Evolutionary conservation across 2,888 invertebrate genomes (phyloP).

Genomic region (Stegophylla sp.): DNA sequence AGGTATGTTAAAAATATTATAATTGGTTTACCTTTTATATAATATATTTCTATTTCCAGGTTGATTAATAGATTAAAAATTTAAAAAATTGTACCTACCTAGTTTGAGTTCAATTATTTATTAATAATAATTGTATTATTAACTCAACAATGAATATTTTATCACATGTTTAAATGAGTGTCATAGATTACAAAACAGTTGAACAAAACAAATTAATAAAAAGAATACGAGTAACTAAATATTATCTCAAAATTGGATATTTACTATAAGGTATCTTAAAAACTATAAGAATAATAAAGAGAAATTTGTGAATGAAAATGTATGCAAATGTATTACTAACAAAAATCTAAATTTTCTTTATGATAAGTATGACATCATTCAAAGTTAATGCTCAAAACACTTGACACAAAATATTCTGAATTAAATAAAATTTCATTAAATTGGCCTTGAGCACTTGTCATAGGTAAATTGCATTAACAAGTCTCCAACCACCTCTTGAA

Average conservation of each 20-base stretch:
- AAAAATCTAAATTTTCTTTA: no score
- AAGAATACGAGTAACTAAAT: not conserved
- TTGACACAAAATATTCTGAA: slow-evolving; percentile 5
- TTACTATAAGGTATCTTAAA: not conserved
- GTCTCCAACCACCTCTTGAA: not conserved
- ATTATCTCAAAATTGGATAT: not conserved
- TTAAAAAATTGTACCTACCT: not conserved
- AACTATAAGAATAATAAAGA: not conserved
- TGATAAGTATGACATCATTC: not conserved
- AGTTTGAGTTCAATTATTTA: not conserved
- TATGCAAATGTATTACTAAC: not conserved
- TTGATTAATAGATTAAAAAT: not conserved
- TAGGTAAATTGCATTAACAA: not conserved
- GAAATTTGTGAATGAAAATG: not conserved
- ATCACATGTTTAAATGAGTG: slow-evolving; percentile 33
- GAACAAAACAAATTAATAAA: slow-evolving; percentile 10
- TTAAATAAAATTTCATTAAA: slow-evolving; percentile 17
- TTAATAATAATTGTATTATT: not conserved
- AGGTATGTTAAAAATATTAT: not conserved
- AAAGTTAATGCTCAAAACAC: not conserved
- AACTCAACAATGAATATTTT: slow-evolving; percentile 9
- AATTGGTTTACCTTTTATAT: slow-evolving; percentile 13
- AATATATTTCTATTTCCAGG: not conserved
- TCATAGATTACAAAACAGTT: slow-evolving; percentile 46
- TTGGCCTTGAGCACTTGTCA: slow-evolving; percentile 36